phyloP scores from a whole-genome alignment of 1,140 invertebrate species.

The Drosophila lowei region DNA sequence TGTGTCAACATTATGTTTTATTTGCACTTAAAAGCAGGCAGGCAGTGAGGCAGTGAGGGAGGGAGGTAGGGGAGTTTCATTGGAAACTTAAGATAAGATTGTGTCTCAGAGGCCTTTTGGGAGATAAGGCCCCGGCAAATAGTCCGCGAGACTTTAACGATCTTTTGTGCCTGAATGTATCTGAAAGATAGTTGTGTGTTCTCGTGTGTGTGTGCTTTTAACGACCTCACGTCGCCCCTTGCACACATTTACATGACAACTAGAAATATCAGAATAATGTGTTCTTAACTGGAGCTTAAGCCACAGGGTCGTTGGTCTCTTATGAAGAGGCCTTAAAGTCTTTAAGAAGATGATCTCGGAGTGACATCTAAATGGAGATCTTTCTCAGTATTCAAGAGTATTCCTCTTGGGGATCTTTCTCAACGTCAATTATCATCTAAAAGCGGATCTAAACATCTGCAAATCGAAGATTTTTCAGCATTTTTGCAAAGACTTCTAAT shows the following conservation, averaged over 20 bases:
- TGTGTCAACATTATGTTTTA: slow-evolving; percentile 57
- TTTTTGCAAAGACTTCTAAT: too few species aligned
- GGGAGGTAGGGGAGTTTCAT: too few species aligned
- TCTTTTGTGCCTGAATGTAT: not conserved
- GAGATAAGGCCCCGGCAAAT: slow-evolving; percentile 23
- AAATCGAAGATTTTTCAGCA: too few species aligned
- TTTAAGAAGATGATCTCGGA: not conserved
- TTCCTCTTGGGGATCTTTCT: too few species aligned
- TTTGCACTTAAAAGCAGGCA: slow-evolving; percentile 41
- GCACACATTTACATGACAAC: slow-evolving; percentile 59
- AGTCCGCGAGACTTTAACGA: slow-evolving; percentile 20
- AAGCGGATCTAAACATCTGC: too few species aligned
- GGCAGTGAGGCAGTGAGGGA: not conserved
- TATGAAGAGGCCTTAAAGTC: not conserved
- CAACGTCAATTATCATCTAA: too few species aligned
- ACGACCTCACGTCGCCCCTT: slow-evolving; percentile 46
- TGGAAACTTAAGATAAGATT: slow-evolving; percentile 63
- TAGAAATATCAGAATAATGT: slow-evolving; percentile 14
- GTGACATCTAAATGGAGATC: slow-evolving; percentile 2
- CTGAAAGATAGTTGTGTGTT: slow-evolving; percentile 13
- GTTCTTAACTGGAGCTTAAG: slow-evolving; percentile 5
- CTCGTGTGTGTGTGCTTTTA: slow-evolving; percentile 43
- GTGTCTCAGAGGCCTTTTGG: slow-evolving; percentile 28
- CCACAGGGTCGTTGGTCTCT: slow-evolving; percentile 59
- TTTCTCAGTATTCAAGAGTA: too few species aligned